Evolutionary conservation across 2,888 invertebrate species (phyloP).

Genomic region (Diloba caeruleocephala): DNA sequence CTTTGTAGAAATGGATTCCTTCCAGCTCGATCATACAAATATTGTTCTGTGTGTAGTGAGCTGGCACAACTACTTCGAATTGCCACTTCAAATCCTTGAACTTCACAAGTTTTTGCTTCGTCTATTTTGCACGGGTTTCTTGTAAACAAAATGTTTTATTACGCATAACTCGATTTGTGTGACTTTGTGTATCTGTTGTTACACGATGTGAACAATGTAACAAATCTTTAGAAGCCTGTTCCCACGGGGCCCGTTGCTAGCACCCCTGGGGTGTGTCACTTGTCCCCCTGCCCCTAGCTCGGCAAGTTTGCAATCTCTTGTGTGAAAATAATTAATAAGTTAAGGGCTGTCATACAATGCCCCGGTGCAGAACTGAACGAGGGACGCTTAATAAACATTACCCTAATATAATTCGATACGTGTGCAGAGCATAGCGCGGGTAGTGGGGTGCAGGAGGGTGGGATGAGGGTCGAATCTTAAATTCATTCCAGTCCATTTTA

Average conservation of each 20-base stretch:
- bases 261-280: not conserved
- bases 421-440: conserved; percentile 14
- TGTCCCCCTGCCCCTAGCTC: not conserved
- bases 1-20: too few species aligned
- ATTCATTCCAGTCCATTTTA: conserved; percentile 46
- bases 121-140: not conserved
- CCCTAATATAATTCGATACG: conserved; percentile 54
- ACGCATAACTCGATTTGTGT: conserved; percentile 14
- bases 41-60: too few species aligned
- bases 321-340: conserved; percentile 60
- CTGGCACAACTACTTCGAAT: not conserved
- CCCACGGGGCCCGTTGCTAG: conserved; percentile 7
- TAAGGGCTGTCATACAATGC: conserved; percentile 45
- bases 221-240: not conserved
- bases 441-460: not conserved
- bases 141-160: conserved; percentile 7
- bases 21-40: too few species aligned
- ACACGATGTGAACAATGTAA: not conserved
- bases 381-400: conserved; percentile 55
- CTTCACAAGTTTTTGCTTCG: not conserved
- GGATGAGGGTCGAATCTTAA: conserved; percentile 17
- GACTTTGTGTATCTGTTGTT: conserved; percentile 1
- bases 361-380: conserved; percentile 11
- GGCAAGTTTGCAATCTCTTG: conserved; percentile 38
- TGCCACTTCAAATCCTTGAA: not conserved